phyloP scores from a whole-genome alignment of 2,797 vertebrate species.

The Gallinago solitaria region DNA sequence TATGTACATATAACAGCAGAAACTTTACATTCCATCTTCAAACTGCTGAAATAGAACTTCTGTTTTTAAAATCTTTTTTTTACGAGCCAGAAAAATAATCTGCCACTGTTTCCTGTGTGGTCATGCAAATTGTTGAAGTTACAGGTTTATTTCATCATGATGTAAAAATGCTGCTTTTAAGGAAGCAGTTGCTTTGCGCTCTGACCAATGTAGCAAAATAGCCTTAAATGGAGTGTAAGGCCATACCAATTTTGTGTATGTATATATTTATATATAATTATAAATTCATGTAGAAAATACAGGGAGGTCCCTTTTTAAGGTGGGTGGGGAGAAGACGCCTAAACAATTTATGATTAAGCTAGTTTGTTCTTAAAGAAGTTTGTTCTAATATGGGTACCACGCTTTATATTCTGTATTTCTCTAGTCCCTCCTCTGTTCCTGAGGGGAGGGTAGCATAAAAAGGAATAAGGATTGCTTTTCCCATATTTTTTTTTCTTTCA shows the following conservation, averaged over 20 bases:
- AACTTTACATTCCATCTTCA: constrained; percentile 93
- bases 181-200: constrained; percentile 83
- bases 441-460: neutral
- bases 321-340: neutral
- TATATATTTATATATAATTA: constrained; percentile 42
- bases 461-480: neutral
- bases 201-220: constrained; percentile 81
- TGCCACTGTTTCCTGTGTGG: constrained; percentile 83
- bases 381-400: accelerated
- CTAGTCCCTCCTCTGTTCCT: neutral
- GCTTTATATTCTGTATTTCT: neutral
- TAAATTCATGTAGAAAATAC: constrained; percentile 65
- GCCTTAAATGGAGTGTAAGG: constrained; percentile 87
- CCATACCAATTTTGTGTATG: constrained; percentile 82
- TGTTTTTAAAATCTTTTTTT: constrained; percentile 78
- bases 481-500: neutral
- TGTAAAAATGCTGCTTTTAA: constrained; percentile 83
- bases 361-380: neutral
- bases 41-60: constrained; percentile 79
- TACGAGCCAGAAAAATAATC: constrained; percentile 96
- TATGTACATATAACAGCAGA: constrained; percentile 97
- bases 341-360: neutral
- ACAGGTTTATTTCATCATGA: constrained; percentile 79
- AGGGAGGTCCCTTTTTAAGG: neutral
- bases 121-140: constrained; percentile 90